phyloP scores from a whole-genome alignment of 2,797 vertebrate species.

The Clamator glandarius region DNA sequence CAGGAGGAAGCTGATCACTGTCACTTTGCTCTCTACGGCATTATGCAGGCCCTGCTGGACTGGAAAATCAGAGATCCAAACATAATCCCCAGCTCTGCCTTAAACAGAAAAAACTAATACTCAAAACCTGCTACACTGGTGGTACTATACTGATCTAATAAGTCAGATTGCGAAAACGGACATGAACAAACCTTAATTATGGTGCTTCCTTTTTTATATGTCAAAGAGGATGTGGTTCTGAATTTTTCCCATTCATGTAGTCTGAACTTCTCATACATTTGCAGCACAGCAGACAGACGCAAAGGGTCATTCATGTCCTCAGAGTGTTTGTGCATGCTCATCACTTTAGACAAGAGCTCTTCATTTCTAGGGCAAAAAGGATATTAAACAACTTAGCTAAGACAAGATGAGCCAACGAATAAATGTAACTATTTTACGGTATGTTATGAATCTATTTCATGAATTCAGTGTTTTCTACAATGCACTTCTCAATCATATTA shows the following conservation, averaged over 20 bases:
- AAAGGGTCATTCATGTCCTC: slow-evolving; percentile 12
- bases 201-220: accelerated
- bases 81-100: not conserved
- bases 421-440: not conserved
- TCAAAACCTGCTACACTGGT: not conserved
- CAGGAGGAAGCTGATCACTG: not conserved
- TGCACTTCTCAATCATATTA: not conserved
- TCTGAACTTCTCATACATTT: not conserved
- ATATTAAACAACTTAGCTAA: not conserved
- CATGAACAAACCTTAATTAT: not conserved
- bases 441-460: not conserved
- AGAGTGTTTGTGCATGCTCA: not conserved
- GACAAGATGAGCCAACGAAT: not conserved
- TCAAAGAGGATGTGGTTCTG: accelerated
- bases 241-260: not conserved
- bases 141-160: not conserved
- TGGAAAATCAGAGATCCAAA: not conserved
- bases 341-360: not conserved
- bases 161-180: not conserved
- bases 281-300: not conserved
- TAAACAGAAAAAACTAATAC: not conserved
- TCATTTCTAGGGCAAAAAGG: not conserved
- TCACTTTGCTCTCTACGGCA: not conserved
- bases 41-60: not conserved
- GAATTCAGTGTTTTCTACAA: not conserved